These are phyloP conservation scores for Noctua comes DNA, from an alignment of 2,888 invertebrate species.

Conservation along the genomic window DNA sequence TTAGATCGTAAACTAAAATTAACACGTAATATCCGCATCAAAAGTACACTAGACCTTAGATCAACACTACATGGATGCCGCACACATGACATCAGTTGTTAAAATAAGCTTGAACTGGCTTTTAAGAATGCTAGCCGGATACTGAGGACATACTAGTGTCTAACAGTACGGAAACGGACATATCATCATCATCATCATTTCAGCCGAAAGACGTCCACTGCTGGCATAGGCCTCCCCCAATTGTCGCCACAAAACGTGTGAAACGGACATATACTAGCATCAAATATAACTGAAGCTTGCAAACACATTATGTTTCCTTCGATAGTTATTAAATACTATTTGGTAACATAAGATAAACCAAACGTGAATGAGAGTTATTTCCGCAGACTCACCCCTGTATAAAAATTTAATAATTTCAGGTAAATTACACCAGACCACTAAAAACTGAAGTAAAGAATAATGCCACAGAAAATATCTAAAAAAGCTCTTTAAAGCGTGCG, in stretches of 20 bases:
- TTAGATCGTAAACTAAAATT: conserved; percentile 72
- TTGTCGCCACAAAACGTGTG: too few relatives aligned
- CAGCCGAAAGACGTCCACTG: too few relatives aligned
- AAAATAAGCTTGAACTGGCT: conserved; percentile 37
- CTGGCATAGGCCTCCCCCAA: too few relatives aligned
- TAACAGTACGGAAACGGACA: conserved; percentile 9
- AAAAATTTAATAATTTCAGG: conserved; percentile 1
- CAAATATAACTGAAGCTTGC: background rate
- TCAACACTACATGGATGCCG: conserved; percentile 64
- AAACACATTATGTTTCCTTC: background rate
- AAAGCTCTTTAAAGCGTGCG: conserved; percentile 57
- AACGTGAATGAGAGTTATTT: background rate
- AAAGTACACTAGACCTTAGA: conserved; percentile 56
- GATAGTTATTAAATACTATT: background rate
- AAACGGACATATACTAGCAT: conserved; percentile 4
- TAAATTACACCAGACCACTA: conserved; percentile 34
- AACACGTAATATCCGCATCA: conserved; percentile 66
- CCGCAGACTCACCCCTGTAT: background rate
- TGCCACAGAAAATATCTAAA: conserved; percentile 31
- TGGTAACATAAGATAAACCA: background rate
- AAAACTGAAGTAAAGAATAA: conserved; percentile 39
- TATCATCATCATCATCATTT: too few relatives aligned
- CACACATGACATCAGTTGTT: conserved; percentile 64
- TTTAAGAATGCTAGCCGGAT: conserved; percentile 34
- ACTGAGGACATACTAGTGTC: background rate